Evolutionary conservation across 2,113 vertebrate species (phyloP), one percentile per base, ranked within the genome.

Genomic region (Notothenia rossii): DNA sequence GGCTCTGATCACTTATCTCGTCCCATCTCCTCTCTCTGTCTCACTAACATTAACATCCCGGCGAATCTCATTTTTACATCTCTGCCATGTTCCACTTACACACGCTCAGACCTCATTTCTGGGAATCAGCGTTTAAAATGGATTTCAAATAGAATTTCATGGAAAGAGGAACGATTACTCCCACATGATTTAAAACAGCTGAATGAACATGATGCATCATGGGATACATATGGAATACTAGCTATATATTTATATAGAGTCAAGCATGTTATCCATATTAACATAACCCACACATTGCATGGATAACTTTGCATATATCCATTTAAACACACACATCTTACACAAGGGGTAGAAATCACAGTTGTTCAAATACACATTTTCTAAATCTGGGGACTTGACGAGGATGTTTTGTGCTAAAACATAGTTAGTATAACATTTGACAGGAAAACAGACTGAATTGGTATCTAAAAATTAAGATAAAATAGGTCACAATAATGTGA

Each of bases 1-100:
- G 80, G 81, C 88, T 81, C 73, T 77, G 60, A 88, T 92, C 89
- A 69, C 65, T 88, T 85, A 85, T 92, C 85, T 86, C 55, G 46
- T 86, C 81, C 76, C 10, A 61, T 83, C 79, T 79, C 67, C 65
- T 12, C 60, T 29, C 43, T 10, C 76, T 72, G 61, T 70, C 76
- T 60, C 53, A 86, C 89, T 84, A 83, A 85, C 84, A 62, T 83
- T 84, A 83, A 85, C 84, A 62, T 83, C 61, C 59, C 78, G 55
- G 58, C 58, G 59, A 66, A 84, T 88, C 84, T 53, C 45, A 20
- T 77, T 74, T 1, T 79, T 68, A 59, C 67, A 86, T 85, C 81
- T 80, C 83, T 80, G 17, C 64, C 66, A 82, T 77, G 64, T 76
- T 89, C 55, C 60, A 25, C 71, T 83, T 82, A 76, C 72, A 81